Conservation (phyloP, 2,113 vertebrate species). For the Caracal caracal region DNA sequence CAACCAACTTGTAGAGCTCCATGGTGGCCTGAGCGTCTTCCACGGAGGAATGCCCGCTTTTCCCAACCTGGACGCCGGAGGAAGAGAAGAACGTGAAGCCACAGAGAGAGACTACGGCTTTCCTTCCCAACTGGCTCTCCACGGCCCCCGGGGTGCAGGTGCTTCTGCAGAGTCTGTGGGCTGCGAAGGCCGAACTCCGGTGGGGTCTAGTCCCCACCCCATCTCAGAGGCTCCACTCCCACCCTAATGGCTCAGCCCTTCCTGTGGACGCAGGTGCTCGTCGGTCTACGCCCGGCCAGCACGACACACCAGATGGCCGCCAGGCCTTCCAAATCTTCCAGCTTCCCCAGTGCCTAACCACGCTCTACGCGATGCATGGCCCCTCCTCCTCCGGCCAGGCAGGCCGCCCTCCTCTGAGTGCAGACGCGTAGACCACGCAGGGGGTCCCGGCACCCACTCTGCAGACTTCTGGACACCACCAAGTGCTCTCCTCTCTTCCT, state of each 20-base stretch:
- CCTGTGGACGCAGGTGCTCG: neutral
- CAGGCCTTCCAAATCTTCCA: neutral
- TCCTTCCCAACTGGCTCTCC: neutral
- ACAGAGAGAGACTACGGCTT: neutral
- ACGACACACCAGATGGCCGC: neutral
- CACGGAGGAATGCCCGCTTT: slow-evolving; percentile 92
- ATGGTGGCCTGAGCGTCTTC: slow-evolving; percentile 95
- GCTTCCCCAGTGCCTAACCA: neutral
- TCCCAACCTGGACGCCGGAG: slow-evolving; percentile 85
- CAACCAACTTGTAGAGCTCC: slow-evolving; percentile 94
- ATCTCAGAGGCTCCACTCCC: neutral
- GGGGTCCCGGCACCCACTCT: neutral
- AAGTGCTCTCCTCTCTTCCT: neutral
- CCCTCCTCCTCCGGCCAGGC: neutral
- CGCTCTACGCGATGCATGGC: neutral
- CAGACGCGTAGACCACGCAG: neutral
- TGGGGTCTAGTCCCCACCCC: neutral
- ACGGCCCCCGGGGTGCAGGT: neutral
- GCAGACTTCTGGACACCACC: too few relatives aligned
- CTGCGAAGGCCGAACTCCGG: neutral
- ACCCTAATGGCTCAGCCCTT: neutral
- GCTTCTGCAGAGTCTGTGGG: neutral
- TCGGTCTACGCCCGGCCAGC: neutral
- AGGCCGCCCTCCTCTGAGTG: neutral
- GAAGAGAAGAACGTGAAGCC: neutral